Evolutionary conservation across 1,140 invertebrate species (phyloP).

Genomic region (Micrasema minimum): DNA sequence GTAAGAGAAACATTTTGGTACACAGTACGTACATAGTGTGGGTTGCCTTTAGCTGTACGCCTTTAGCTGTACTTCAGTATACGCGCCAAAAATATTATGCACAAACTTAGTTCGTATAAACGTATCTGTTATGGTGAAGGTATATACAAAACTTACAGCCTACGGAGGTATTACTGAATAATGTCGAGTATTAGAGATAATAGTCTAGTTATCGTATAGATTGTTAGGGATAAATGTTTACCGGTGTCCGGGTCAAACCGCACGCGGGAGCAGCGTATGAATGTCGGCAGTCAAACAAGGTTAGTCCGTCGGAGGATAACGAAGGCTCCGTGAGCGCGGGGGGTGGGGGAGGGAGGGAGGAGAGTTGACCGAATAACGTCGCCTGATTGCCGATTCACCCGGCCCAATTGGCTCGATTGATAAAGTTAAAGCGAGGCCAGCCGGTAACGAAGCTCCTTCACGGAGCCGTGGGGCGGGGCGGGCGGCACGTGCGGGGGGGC

Average conservation of each 20-base stretch:
- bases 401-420: slow-evolving; percentile 67
- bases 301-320: slow-evolving; percentile 52
- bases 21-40: too few relatives aligned
- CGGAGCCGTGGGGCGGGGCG: slow-evolving; percentile 23
- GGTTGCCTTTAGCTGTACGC: too few relatives aligned
- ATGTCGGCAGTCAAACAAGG: slow-evolving; percentile 48
- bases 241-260: slow-evolving; percentile 24
- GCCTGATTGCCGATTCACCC: slow-evolving; percentile 67
- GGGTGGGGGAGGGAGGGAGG: slow-evolving; percentile 47
- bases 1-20: background rate
- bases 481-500: slow-evolving; percentile 3
- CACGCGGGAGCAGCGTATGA: slow-evolving; percentile 35
- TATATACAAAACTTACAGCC: too few relatives aligned
- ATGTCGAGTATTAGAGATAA: too few relatives aligned
- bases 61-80: too few relatives aligned
- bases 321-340: slow-evolving; percentile 49
- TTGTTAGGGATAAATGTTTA: slow-evolving; percentile 28
- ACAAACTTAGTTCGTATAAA: too few relatives aligned
- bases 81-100: too few relatives aligned
- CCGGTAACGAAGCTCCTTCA: slow-evolving; percentile 66
- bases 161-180: too few relatives aligned
- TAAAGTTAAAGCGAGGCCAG: slow-evolving; percentile 57
- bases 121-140: too few relatives aligned
- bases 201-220: too few relatives aligned
- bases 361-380: slow-evolving; percentile 54